Conservation (phyloP, 2,888 invertebrate genomes). For the Ctenicera cuprea region DNA sequence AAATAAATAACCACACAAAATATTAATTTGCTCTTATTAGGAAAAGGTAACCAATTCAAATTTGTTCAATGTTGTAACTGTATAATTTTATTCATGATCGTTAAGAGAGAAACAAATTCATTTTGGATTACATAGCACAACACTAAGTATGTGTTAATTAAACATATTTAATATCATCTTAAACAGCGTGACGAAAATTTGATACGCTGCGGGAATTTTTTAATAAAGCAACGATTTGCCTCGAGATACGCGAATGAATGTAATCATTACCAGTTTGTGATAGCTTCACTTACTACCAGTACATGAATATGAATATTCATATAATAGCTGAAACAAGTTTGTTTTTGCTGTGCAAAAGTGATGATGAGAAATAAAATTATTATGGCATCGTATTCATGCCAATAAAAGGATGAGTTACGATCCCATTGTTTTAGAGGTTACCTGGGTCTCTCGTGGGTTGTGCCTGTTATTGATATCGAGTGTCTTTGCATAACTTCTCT, state of each 20-base stretch:
- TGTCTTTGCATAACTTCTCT: conserved; percentile 13
- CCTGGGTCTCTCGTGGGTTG: conserved; percentile 47
- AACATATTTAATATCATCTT: conserved; percentile 42
- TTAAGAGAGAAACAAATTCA: conserved; percentile 22
- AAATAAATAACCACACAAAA: too few species aligned
- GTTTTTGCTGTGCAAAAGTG: background rate
- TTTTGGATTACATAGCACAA: conserved; percentile 21
- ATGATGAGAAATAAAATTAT: conserved; percentile 20
- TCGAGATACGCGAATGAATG: conserved; percentile 40
- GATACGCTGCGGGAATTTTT: conserved; percentile 50
- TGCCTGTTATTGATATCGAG: conserved; percentile 55
- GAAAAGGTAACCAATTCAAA: too few species aligned
- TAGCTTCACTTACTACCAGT: conserved; percentile 23
- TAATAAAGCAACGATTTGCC: conserved; percentile 33
- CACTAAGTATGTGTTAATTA: conserved; percentile 49
- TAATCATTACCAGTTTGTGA: conserved; percentile 29
- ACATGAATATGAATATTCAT: conserved; percentile 28
- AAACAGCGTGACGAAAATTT: conserved; percentile 48
- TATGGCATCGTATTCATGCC: conserved; percentile 37
- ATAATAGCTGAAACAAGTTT: background rate
- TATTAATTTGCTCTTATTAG: too few species aligned
- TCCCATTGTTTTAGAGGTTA: conserved; percentile 52
- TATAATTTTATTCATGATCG: too few species aligned
- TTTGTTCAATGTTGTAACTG: too few species aligned
- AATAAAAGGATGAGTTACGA: conserved; percentile 54